Base-by-base conservation (phyloP, 2,888 invertebrate genomes). In the Eutolmus rufibarbis region DNA sequence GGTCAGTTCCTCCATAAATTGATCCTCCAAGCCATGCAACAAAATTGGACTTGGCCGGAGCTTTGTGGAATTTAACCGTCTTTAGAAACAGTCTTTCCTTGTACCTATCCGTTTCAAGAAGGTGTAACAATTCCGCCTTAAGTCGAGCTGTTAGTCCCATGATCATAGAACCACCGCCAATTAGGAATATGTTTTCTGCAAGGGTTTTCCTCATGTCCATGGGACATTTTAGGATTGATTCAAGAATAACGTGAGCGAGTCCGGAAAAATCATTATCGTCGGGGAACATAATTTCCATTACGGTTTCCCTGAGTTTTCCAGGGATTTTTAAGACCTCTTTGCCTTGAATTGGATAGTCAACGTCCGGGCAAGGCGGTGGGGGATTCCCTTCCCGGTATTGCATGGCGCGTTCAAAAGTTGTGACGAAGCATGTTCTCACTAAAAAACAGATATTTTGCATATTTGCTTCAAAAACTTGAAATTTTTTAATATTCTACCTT, bases 401-500 rank as follows among this genome's bases (percentile, higher is more conserved):
- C 89, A 93, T 93, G 1, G 96, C 95, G 89, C 98, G 94, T 85
- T 95, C 94, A 51, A 95, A 94, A 46, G 94, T 95, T 1, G 97
- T 97, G 19, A 98, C 97, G 93, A 98, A 98, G 92, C 98, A 98
- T 28, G 97, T 96, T 89, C 97, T 95, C 23, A 97, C 96, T 95
- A 93, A 23, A 90, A 90, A 57, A 76, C 43, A 88, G 88, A 40
- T 76, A 46, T 14, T 28, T 23, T 8, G 23, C 8, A n/a, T 16
- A 5, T 51, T n/a, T 51, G 12, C 5, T 51, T 78, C n/a, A 82
- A 43, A 81, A 40, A 34, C 40, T 37, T 40, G 1, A 43, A 46
- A 76, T 8, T n/a, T 4, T n/a, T 2, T 12, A 76, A 2, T 76
- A 66, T 14, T 23, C 8, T 57, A 86, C 95, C 95, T 93, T 95